Conservation (phyloP, 2,797 vertebrate species). For the Gastrophryne carolinensis region DNA sequence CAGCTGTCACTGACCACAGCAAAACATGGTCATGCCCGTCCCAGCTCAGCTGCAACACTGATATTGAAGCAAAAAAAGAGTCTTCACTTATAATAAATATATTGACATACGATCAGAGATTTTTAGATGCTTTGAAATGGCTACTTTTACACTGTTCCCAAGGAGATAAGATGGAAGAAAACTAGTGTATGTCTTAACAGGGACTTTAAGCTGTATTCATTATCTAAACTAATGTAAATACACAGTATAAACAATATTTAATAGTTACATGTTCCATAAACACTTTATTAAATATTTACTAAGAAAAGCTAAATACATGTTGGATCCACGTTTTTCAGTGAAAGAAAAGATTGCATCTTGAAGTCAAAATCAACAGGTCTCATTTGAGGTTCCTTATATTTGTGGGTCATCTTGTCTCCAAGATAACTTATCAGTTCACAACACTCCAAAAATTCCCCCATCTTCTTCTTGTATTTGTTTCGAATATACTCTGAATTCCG, state of each 20-base stretch:
- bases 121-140: too few species aligned
- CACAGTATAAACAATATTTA: neutral
- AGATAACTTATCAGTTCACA: constrained; percentile 87
- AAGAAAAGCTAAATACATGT: constrained; percentile 3
- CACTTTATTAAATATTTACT: neutral
- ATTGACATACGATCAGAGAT: too few species aligned
- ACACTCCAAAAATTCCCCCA: constrained; percentile 78
- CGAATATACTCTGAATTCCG: constrained; percentile 69
- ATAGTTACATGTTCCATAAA: neutral
- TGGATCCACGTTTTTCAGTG: constrained; percentile 66
- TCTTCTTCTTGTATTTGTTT: constrained; percentile 78
- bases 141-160: too few species aligned
- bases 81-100: too few species aligned
- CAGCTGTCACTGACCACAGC: too few species aligned
- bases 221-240: neutral
- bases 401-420: constrained; percentile 72
- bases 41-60: too few species aligned
- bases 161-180: too few species aligned
- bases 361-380: constrained; percentile 76
- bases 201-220: too few species aligned
- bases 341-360: constrained; percentile 78
- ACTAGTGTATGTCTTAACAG: too few species aligned
- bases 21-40: too few species aligned
- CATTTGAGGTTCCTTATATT: constrained; percentile 71
- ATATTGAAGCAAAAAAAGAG: too few species aligned